Percentiles rank a stretch among this genome's conserved stretches.
These are phyloP conservation scores for Drosophila multiciliata DNA, from an alignment of 2,888 invertebrate species.

Conservation along the genomic window DNA sequence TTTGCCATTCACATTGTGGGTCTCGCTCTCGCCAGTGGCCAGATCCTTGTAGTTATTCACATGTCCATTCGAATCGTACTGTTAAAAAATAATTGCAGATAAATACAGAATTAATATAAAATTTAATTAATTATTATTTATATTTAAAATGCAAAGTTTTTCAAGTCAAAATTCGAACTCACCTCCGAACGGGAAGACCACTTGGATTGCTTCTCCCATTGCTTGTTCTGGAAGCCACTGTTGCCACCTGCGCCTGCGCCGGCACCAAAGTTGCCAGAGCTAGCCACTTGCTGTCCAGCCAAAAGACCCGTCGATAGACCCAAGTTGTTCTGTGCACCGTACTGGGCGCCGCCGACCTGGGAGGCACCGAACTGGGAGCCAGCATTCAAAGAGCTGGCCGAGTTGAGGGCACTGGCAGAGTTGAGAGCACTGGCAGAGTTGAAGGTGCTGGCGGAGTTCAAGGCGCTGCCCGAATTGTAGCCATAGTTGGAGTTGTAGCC, in stretches of 20 bases:
- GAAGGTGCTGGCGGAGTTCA: constrained; percentile 59
- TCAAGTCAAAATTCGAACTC: constrained; percentile 2
- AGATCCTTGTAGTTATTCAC: constrained; percentile 83
- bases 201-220: constrained; percentile 85
- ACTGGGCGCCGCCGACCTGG: constrained; percentile 18
- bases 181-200: constrained; percentile 85
- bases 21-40: constrained; percentile 84
- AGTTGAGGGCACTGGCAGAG: constrained; percentile 43
- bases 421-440: constrained; percentile 54
- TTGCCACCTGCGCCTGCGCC: constrained; percentile 45
- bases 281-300: constrained; percentile 46
- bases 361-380: constrained; percentile 44
- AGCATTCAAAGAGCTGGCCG: constrained; percentile 45
- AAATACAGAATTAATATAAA: neutral
- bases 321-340: constrained; percentile 34
- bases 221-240: constrained; percentile 78
- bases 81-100: neutral
- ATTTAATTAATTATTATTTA: too few relatives aligned
- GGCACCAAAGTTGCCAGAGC: constrained; percentile 55
- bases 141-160: neutral
- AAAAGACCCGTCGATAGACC: constrained; percentile 44
- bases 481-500: constrained; percentile 49
- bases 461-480: constrained; percentile 43
- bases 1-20: constrained; percentile 86
- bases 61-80: constrained; percentile 83